A percentile compares a stretch with the other conserved stretches of the same genome.
Conservation (phyloP, 2,888 invertebrate genomes). For the Pilophorus perplexus region DNA sequence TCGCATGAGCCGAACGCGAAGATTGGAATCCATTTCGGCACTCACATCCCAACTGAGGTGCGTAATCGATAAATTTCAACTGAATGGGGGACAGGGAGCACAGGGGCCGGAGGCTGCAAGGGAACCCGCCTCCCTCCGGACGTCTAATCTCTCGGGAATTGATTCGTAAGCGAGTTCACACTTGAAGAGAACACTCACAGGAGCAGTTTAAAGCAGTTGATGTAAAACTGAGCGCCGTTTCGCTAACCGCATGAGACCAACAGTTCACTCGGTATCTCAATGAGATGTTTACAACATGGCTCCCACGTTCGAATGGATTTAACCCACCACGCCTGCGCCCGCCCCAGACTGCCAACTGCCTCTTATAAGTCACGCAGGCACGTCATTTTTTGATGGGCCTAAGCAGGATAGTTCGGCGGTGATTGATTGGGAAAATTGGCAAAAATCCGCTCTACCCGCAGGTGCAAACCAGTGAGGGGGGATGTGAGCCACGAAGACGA, state of each 20-base stretch:
- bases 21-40: slow-evolving; percentile 26
- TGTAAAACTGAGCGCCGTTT: not conserved
- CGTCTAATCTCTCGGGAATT: not conserved
- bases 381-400: no score
- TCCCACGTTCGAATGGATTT: slow-evolving; percentile 32
- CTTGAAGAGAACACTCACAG: not conserved
- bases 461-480: no score
- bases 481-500: no score
- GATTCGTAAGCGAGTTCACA: not conserved
- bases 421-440: no score
- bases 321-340: slow-evolving; percentile 22
- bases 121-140: slow-evolving; percentile 1
- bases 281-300: slow-evolving; percentile 32
- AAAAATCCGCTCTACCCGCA: no score
- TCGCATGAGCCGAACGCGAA: slow-evolving; percentile 1
- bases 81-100: slow-evolving; percentile 11
- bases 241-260: slow-evolving; percentile 1
- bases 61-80: slow-evolving; percentile 19
- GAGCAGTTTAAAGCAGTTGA: not conserved
- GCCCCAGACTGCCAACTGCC: slow-evolving; percentile 12
- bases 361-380: not conserved
- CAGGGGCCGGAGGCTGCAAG: not conserved
- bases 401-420: no score
- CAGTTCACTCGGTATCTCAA: slow-evolving; percentile 22
- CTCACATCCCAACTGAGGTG: slow-evolving; percentile 30